Percentiles rank a stretch among this genome's conserved stretches.
phyloP scores from a whole-genome alignment of 2,797 vertebrate species.

The Pyrrhura leucotis region DNA sequence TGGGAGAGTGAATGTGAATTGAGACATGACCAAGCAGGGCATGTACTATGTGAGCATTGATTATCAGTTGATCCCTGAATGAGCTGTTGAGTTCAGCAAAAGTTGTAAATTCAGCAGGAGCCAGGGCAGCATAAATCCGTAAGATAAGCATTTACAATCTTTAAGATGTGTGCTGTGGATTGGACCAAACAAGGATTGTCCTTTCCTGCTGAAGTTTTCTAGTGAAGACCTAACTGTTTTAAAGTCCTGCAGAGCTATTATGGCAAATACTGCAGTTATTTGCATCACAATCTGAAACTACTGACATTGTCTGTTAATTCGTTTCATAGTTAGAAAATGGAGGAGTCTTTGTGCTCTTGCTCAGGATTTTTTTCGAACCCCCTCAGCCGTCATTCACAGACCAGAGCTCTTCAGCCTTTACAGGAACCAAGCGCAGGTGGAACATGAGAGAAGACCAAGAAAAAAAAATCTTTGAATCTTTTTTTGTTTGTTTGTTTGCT shows the following conservation, averaged over 20 bases:
- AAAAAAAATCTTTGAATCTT: not conserved
- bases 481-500: not conserved
- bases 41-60: not conserved
- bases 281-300: not conserved
- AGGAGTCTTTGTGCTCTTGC: not conserved
- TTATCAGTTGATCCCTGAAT: not conserved
- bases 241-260: not conserved
- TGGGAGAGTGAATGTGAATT: not conserved
- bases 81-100: not conserved
- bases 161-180: not conserved
- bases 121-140: accelerated
- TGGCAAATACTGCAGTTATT: not conserved
- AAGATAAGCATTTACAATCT: not conserved
- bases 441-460: not conserved
- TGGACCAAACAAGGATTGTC: not conserved
- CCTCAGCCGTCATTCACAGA: not conserved
- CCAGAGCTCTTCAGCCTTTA: not conserved
- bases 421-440: not conserved
- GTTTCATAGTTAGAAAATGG: not conserved
- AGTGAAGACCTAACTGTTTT: not conserved
- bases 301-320: not conserved
- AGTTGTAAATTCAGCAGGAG: not conserved
- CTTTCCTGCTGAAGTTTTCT: not conserved
- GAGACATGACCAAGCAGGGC: not conserved
- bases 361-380: not conserved